These are phyloP conservation scores for Cettia cetti DNA, from an alignment of 2,113 vertebrate genomes.

Conservation along the genomic window DNA sequence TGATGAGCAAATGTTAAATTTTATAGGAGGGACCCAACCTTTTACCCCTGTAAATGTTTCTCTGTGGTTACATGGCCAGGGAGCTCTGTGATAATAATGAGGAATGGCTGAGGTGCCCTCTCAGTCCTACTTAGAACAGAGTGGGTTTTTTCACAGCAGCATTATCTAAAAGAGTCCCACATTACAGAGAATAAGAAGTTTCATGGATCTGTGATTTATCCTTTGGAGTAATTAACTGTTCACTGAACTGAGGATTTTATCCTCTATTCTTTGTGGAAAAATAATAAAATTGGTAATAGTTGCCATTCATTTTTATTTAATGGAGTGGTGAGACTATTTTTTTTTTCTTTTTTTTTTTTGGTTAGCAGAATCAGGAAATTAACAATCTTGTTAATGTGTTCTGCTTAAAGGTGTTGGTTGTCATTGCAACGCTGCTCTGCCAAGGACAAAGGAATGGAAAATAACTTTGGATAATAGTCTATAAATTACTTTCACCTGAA, in stretches of 20 bases:
- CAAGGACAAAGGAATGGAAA: background rate
- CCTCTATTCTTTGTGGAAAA: background rate
- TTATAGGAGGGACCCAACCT: background rate
- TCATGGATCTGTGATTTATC: background rate
- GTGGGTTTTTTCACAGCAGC: background rate
- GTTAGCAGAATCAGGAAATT: background rate
- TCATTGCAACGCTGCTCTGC: background rate
- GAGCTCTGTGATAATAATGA: background rate
- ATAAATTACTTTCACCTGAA: slow-evolving; percentile 9
- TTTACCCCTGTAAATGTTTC: background rate
- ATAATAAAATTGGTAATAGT: background rate
- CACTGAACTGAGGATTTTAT: background rate
- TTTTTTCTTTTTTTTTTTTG: background rate
- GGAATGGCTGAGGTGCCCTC: accelerated
- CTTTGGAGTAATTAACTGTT: background rate
- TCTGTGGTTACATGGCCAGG: background rate
- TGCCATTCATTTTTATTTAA: background rate
- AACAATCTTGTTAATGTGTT: background rate
- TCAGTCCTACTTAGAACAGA: background rate
- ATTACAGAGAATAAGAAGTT: background rate
- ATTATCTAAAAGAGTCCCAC: background rate
- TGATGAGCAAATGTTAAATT: background rate
- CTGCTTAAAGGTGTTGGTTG: background rate
- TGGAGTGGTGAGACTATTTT: background rate
- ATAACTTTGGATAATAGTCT: background rate